phyloP scores from a whole-genome alignment of 2,888 invertebrate species.

The Standfussiana lucernea region DNA sequence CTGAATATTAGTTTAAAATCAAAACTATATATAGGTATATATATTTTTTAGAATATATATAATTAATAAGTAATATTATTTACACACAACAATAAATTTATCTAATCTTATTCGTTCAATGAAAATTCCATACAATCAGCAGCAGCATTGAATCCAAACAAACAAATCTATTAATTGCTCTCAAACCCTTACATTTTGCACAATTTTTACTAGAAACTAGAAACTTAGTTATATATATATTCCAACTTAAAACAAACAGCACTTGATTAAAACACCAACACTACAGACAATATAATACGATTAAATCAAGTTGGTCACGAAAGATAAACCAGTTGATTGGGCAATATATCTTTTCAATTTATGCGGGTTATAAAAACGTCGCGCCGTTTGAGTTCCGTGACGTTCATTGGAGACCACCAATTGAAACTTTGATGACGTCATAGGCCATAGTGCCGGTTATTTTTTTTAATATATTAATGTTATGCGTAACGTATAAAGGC shows the following conservation, averaged over 20 bases:
- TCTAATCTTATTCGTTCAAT: neutral
- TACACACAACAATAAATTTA: neutral
- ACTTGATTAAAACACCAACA: slow-evolving; percentile 39
- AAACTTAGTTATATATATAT: slow-evolving; percentile 25
- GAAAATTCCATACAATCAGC: slow-evolving; percentile 5
- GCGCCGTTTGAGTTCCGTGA: slow-evolving; percentile 66
- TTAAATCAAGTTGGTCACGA: slow-evolving; percentile 67
- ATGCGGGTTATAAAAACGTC: slow-evolving; percentile 74
- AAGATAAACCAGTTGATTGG: slow-evolving; percentile 71
- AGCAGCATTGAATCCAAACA: slow-evolving; percentile 41
- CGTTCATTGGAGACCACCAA: slow-evolving; percentile 66
- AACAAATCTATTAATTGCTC: slow-evolving; percentile 34
- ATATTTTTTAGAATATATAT: no score
- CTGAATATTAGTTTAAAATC: neutral
- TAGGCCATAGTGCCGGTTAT: slow-evolving; percentile 54
- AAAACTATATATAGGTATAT: no score
- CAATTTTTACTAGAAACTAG: slow-evolving; percentile 46
- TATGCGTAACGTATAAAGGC: slow-evolving; percentile 48
- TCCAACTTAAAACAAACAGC: slow-evolving; percentile 36
- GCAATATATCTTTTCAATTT: slow-evolving; percentile 73
- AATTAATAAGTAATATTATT: no score
- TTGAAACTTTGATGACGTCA: slow-evolving; percentile 69
- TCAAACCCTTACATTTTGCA: slow-evolving; percentile 21
- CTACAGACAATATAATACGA: slow-evolving; percentile 55
- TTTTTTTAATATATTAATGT: slow-evolving; percentile 28